phyloP scores from a whole-genome alignment of 2,888 invertebrate species.

The Spodoptera exigua region DNA sequence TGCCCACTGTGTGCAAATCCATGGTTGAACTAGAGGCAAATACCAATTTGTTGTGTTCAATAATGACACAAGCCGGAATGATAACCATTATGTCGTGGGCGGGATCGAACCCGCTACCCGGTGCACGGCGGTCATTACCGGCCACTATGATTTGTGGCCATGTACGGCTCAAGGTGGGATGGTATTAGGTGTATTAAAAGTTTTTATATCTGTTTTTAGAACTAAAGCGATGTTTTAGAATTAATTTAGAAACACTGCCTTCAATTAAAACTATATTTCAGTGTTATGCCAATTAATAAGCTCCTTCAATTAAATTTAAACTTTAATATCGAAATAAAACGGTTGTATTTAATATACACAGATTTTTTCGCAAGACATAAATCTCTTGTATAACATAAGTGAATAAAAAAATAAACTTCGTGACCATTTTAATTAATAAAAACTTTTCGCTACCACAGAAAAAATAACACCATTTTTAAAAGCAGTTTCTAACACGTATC shows the following conservation, averaged over 20 bases:
- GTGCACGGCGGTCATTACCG: slow-evolving; percentile 59
- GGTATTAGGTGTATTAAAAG: slow-evolving; percentile 44
- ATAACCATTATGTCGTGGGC: slow-evolving; percentile 68
- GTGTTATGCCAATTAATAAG: too few species aligned
- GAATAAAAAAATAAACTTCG: too few species aligned
- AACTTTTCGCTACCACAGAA: slow-evolving; percentile 9
- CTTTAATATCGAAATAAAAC: too few species aligned
- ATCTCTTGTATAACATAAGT: too few species aligned
- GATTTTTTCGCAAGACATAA: too few species aligned
- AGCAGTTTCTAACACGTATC: slow-evolving; percentile 17
- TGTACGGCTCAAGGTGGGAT: slow-evolving; percentile 50
- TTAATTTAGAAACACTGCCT: not conserved
- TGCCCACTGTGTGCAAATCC: slow-evolving; percentile 39
- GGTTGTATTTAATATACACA: too few species aligned
- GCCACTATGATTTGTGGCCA: slow-evolving; percentile 56
- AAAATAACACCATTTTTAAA: slow-evolving; percentile 1
- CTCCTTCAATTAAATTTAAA: too few species aligned
- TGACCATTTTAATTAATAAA: slow-evolving; percentile 3
- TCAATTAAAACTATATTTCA: too few species aligned
- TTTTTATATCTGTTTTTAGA: slow-evolving; percentile 21
- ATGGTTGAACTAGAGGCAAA: slow-evolving; percentile 51
- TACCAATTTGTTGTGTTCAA: slow-evolving; percentile 61
- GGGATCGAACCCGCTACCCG: slow-evolving; percentile 65
- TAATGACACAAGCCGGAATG: slow-evolving; percentile 64
- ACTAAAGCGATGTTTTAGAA: slow-evolving; percentile 12